Conservation (phyloP, 2,797 vertebrate genomes). For the Melanotaenia boesemani region DNA sequence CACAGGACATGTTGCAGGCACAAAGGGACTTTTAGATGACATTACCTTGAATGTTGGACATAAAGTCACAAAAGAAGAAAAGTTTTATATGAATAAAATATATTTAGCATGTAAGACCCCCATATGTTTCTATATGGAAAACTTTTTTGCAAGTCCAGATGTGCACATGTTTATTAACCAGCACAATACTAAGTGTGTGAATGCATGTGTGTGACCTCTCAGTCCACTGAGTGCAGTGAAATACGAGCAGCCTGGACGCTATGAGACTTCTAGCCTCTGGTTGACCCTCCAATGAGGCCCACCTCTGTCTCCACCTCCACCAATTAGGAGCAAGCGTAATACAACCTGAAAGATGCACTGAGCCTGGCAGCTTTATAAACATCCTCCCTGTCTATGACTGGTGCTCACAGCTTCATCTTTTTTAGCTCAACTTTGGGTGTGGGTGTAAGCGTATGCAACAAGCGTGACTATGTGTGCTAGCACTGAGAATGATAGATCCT, state of each 20-base stretch:
- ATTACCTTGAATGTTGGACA: background rate
- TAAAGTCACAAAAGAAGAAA: background rate
- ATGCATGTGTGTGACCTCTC: constrained; percentile 53
- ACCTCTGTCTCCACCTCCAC: constrained; percentile 69
- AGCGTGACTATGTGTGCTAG: constrained; percentile 50
- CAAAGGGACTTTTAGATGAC: background rate
- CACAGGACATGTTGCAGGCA: background rate
- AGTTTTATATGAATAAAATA: background rate
- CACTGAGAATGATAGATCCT: constrained; percentile 58
- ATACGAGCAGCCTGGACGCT: constrained; percentile 73
- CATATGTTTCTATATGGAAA: constrained; percentile 6
- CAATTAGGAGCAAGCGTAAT: constrained; percentile 79
- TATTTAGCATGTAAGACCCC: background rate
- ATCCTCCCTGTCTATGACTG: constrained; percentile 59
- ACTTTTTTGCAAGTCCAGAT: constrained; percentile 13
- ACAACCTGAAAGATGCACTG: constrained; percentile 74
- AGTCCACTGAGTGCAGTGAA: constrained; percentile 69
- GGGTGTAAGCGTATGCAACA: constrained; percentile 42
- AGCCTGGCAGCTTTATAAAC: constrained; percentile 75
- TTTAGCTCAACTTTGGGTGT: constrained; percentile 42
- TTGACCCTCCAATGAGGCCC: constrained; percentile 75
- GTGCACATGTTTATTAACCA: background rate
- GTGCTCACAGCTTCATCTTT: constrained; percentile 37
- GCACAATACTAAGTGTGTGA: background rate
- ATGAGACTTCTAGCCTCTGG: constrained; percentile 71